Percentiles rank a stretch among this genome's conserved stretches.
Conservation (phyloP, 2,113 vertebrate genomes). For the Podocnemis expansa region DNA sequence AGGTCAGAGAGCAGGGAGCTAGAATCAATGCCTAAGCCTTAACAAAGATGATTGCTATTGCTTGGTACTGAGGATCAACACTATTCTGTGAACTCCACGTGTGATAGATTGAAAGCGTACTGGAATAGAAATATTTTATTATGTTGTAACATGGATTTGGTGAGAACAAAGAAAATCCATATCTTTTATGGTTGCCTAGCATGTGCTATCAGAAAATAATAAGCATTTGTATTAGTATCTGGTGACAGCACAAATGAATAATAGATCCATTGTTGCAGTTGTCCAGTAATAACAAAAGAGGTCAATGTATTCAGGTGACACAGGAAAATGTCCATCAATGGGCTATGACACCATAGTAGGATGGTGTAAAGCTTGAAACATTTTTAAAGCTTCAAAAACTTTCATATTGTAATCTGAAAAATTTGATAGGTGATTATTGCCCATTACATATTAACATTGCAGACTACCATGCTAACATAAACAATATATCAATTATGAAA, state of each 20-base stretch:
- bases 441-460: conserved; percentile 20
- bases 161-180: not conserved
- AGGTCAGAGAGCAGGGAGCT: not conserved
- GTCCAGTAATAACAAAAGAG: not conserved
- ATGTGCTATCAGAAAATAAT: not conserved
- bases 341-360: not conserved
- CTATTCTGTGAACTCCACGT: not conserved
- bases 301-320: not conserved
- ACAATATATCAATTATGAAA: conserved; percentile 49
- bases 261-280: not conserved
- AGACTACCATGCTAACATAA: conserved; percentile 9
- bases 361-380: not conserved
- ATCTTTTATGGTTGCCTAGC: not conserved
- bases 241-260: not conserved
- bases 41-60: not conserved
- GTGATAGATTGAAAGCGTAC: not conserved
- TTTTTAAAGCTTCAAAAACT: conserved; percentile 14
- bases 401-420: conserved; percentile 15
- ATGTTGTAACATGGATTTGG: conserved; percentile 2
- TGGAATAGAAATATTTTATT: not conserved
- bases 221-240: not conserved
- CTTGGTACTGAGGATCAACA: not conserved
- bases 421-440: not conserved
- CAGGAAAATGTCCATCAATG: not conserved
- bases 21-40: not conserved